Percentiles rank a stretch among this genome's conserved stretches.
phyloP scores from a whole-genome alignment of 2,113 vertebrate species.

The Gracilinanus agilis region DNA sequence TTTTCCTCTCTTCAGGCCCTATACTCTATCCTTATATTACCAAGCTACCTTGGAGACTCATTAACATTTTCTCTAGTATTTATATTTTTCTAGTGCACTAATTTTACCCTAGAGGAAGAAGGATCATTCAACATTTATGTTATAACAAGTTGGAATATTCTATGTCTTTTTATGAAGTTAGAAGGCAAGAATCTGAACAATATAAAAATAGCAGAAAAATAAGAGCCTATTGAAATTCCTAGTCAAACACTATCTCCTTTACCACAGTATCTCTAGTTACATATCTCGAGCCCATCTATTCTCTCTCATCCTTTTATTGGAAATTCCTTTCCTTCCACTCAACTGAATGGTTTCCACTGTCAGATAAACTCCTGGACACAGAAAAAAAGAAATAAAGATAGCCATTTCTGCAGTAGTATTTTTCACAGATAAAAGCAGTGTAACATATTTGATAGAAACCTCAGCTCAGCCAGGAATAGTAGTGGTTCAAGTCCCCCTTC shows the following conservation, averaged over 20 bases:
- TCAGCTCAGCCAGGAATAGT: background rate
- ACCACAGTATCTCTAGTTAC: background rate
- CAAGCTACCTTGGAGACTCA: background rate
- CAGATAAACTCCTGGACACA: background rate
- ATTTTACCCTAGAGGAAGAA: background rate
- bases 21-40: background rate
- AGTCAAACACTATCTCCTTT: background rate
- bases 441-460: background rate
- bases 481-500: background rate
- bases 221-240: background rate
- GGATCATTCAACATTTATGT: background rate
- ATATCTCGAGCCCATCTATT: background rate
- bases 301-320: background rate
- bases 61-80: background rate
- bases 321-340: background rate
- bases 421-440: background rate
- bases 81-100: background rate
- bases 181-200: background rate
- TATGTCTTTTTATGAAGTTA: background rate
- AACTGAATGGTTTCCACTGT: background rate
- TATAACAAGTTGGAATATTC: background rate
- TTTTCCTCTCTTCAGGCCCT: background rate
- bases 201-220: background rate
- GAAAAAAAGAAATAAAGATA: background rate
- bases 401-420: background rate